Conservation (phyloP, 2,797 vertebrate genomes). For the Naso thynnoides region DNA sequence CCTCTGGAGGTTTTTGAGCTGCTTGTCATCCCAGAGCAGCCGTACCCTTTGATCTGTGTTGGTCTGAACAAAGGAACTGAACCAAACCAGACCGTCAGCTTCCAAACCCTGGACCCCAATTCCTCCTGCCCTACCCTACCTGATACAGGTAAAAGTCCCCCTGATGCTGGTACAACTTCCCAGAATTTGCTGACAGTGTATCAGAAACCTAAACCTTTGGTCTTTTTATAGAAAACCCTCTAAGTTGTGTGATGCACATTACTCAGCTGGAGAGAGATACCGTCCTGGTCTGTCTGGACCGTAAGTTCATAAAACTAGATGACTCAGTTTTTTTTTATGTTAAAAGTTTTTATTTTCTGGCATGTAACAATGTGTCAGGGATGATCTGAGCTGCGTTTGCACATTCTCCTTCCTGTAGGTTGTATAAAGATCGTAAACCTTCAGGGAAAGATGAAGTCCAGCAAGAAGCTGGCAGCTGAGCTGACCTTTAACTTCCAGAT, state of each 20-base stretch:
- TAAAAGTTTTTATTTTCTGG: background rate
- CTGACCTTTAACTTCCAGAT: conserved; percentile 91
- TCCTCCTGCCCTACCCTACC: conserved; percentile 76
- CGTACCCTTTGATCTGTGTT: conserved; percentile 91
- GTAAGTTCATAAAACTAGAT: conserved; percentile 76
- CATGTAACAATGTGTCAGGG: background rate
- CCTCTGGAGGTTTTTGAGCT: conserved; percentile 92
- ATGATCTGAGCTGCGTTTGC: no score
- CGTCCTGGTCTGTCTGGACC: conserved; percentile 89
- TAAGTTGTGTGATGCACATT: conserved; percentile 87
- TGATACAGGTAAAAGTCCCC: background rate
- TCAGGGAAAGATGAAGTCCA: conserved; percentile 89
- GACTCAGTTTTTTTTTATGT: no score
- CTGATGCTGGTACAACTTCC: background rate
- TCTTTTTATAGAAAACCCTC: conserved; percentile 81
- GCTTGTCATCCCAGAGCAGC: conserved; percentile 91
- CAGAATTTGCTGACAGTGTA: background rate
- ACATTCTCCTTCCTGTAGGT: conserved; percentile 73
- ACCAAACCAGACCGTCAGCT: conserved; percentile 90
- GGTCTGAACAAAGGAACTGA: conserved; percentile 89
- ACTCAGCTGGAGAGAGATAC: conserved; percentile 90
- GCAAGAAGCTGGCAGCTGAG: conserved; percentile 88
- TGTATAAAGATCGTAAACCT: conserved; percentile 92
- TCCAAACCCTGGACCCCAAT: conserved; percentile 92
- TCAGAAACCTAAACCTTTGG: background rate